Evolutionary conservation across 2,888 invertebrate species (phyloP).

Genomic region (Euspilapteryx auroguttella): DNA sequence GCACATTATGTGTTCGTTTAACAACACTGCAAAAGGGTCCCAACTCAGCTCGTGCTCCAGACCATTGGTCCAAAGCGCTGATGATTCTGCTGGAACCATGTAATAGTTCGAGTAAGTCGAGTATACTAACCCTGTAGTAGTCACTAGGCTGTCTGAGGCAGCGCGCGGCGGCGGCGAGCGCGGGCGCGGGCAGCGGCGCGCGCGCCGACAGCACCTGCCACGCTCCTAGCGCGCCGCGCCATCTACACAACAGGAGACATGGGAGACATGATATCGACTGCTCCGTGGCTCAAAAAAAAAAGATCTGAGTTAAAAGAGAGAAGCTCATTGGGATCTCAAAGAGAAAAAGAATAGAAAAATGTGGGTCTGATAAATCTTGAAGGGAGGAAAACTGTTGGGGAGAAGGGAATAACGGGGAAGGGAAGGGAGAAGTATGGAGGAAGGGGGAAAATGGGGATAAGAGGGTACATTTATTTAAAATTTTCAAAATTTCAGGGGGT

Average conservation of each 20-base stretch:
- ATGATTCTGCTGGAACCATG: too few species aligned
- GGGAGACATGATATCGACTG: not conserved
- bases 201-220: conserved; percentile 63
- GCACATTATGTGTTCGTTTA: not conserved
- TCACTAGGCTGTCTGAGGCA: conserved; percentile 78
- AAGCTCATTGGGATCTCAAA: too few species aligned
- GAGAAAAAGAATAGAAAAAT: too few species aligned
- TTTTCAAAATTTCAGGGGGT: too few species aligned
- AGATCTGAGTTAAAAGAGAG: not conserved
- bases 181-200: conserved; percentile 70
- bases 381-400: too few species aligned
- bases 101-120: not conserved
- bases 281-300: not conserved
- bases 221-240: conserved; percentile 73
- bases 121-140: conserved; percentile 38
- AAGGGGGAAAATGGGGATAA: too few species aligned
- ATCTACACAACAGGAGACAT: conserved; percentile 36
- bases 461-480: too few species aligned
- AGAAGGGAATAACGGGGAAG: too few species aligned
- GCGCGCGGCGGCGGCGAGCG: conserved; percentile 71
- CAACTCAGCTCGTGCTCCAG: not conserved
- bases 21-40: too few species aligned
- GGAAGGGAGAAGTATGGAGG: too few species aligned
- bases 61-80: too few species aligned
- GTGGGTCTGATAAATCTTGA: too few species aligned